Conservation (phyloP, 2,797 vertebrate genomes). For the Paramormyrops hopkinsi region DNA sequence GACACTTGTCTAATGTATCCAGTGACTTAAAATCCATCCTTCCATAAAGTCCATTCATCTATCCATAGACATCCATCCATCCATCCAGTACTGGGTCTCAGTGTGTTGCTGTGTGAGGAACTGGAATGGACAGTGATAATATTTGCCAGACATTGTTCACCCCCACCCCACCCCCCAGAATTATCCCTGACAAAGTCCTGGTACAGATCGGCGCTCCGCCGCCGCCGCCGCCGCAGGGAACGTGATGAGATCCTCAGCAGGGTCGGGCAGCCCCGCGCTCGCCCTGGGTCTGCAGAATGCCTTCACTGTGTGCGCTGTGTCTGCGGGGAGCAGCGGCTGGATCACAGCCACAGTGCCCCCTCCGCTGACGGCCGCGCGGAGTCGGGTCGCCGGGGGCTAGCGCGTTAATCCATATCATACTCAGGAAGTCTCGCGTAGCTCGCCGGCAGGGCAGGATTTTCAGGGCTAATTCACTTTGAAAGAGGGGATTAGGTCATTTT, state of each 20-base stretch:
- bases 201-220: neutral
- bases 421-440: slow-evolving; percentile 8
- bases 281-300: neutral
- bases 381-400: neutral
- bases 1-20: neutral
- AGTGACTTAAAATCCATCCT: neutral
- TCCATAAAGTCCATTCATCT: neutral
- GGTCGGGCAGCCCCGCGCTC: neutral
- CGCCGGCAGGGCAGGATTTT: neutral
- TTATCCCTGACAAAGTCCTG: neutral
- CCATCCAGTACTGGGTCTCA: neutral
- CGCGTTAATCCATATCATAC: neutral
- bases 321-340: neutral
- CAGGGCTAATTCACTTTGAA: slow-evolving; percentile 15
- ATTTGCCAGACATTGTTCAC: neutral
- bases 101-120: neutral
- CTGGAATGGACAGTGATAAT: neutral
- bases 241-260: neutral
- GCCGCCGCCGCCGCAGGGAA: neutral
- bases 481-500: slow-evolving; percentile 18
- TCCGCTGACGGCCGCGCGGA: neutral
- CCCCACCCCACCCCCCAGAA: neutral
- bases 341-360: neutral
- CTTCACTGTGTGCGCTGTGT: neutral
- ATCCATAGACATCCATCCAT: neutral